Evolutionary conservation across 2,113 vertebrate genomes (phyloP).

Genomic region (Cyprinodon variegatus): DNA sequence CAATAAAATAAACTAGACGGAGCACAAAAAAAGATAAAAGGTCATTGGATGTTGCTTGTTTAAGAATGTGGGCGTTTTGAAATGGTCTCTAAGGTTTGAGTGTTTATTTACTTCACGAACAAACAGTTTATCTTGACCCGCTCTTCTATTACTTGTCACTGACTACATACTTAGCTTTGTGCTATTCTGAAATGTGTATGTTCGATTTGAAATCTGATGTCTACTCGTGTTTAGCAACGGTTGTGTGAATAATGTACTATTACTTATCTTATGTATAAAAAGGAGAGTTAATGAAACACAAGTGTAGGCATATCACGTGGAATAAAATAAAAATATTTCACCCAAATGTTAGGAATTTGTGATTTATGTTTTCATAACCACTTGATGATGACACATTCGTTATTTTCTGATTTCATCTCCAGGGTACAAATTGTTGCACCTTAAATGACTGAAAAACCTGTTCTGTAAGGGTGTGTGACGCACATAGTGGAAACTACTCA

Average conservation of each 20-base stretch:
- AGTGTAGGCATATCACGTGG: slow-evolving; percentile 84
- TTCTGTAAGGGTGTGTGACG: neutral
- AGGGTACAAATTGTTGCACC: neutral
- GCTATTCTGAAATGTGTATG: slow-evolving; percentile 86
- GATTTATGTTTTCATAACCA: neutral
- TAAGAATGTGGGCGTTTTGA: slow-evolving; percentile 60
- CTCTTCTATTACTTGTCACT: slow-evolving; percentile 80
- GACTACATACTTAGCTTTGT: slow-evolving; percentile 87
- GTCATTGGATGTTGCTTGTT: slow-evolving; percentile 68
- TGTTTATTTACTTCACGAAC: slow-evolving; percentile 64
- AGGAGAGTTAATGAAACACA: slow-evolving; percentile 81
- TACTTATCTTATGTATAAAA: slow-evolving; percentile 88
- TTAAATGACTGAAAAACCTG: neutral
- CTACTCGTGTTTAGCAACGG: slow-evolving; percentile 90
- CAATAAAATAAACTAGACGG: slow-evolving; percentile 59
- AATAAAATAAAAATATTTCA: slow-evolving; percentile 88
- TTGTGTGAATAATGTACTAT: slow-evolving; percentile 88
- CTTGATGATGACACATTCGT: neutral
- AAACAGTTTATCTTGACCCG: slow-evolving; percentile 75
- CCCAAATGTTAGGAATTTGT: slow-evolving; percentile 61
- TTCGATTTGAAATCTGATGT: slow-evolving; percentile 85
- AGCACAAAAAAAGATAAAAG: slow-evolving; percentile 64
- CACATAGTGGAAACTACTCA: slow-evolving; percentile 28
- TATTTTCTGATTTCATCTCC: neutral
- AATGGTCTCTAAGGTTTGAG: slow-evolving; percentile 54